phyloP scores from a whole-genome alignment of 2,888 invertebrate genomes.

The Cataglyphis livida region DNA sequence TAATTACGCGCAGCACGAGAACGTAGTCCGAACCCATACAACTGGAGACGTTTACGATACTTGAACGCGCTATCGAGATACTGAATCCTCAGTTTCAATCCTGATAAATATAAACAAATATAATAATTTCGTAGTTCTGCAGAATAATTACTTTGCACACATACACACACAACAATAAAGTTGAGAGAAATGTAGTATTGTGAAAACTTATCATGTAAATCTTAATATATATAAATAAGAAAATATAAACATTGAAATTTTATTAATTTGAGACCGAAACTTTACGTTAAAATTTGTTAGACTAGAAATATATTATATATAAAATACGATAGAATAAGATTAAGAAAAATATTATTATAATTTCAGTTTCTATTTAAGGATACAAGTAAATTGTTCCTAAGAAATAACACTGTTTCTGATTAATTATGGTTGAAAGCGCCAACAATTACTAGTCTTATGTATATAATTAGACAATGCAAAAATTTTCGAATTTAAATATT shows the following conservation, averaged over 20 bases:
- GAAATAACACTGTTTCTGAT: neutral
- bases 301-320: neutral
- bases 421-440: too few relatives aligned
- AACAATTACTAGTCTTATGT: too few relatives aligned
- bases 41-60: neutral
- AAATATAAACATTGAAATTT: neutral
- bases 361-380: neutral
- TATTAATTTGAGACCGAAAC: neutral
- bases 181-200: neutral
- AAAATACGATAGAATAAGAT: neutral
- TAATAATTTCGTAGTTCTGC: neutral
- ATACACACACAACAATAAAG: neutral
- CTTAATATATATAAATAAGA: neutral
- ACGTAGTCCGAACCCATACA: slow-evolving; percentile 54
- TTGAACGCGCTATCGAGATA: neutral
- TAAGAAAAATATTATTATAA: neutral
- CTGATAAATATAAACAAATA: neutral
- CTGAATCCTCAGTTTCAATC: slow-evolving; percentile 18
- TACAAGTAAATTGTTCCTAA: neutral
- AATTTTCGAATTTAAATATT: neutral
- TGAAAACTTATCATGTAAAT: neutral
- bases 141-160: neutral
- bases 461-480: neutral
- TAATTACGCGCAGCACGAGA: slow-evolving; percentile 71
- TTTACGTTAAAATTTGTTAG: neutral